Evolutionary conservation across 2,797 vertebrate genomes (phyloP), one percentile per base, ranked within the genome.

Genomic region (Cossypha niveicapilla): DNA sequence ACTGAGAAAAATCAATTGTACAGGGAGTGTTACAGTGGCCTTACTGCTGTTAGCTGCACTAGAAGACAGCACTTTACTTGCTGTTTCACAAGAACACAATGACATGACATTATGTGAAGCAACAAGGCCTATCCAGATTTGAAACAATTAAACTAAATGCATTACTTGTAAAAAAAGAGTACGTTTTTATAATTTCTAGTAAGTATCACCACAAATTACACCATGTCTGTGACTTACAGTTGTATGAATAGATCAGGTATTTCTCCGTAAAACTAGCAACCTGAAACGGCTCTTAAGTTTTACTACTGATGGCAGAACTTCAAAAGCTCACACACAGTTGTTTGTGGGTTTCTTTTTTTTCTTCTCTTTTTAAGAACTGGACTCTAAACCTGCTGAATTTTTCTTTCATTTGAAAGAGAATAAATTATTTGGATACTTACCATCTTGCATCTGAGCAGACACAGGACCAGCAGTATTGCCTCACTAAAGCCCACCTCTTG

Each of bases 181-280:
- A 63, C 0, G 0, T 62, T 7, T 4, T 73, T 73, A 15, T 34
- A 45, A 75, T 53, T 91, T 77, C 83, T 57, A 71, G 45, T 76
- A 86, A 94, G 37, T 63, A 80, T 54, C 21, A 28, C 42, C 53
- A 68, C 48, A 77, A 90, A 80, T 80, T 63, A 65, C 50, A 83
- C 65, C 18, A 51, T 35, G 41, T 32, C 54, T 35, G 42, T n/a
- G 24, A 65, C 2, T 1, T 77, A 39, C 41, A 65, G 50, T 58
- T 94, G 88, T 86, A 78, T 63, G 39, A 92, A 45, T 22, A 80
- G 17, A 86, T 90, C 68, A 90, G 92, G 83, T 88, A 91, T 84
- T 94, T 88, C 53, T 88, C 32, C 18, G 54, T 71, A 94, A 81
- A 87, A 75, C 35, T 48, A 84, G 73, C 39, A 54, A 35, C 50